A percentile compares a stretch with the other conserved stretches of the same genome.
Conservation (phyloP, 2,797 vertebrate species). For the Notoglanidium macrostoma region DNA sequence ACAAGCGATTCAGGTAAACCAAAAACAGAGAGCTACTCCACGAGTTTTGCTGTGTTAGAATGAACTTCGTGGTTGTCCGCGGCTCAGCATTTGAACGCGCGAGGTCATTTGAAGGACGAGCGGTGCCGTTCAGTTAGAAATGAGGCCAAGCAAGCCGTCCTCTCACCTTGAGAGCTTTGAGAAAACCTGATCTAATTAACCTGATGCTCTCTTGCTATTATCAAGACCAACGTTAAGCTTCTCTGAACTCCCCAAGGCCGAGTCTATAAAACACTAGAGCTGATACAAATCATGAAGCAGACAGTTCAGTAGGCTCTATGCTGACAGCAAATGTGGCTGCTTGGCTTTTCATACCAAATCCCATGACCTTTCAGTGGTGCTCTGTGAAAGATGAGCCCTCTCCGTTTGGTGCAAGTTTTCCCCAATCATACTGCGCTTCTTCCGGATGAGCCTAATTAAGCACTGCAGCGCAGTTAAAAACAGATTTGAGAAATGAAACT, state of each 20-base stretch:
- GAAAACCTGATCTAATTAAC: conserved; percentile 45
- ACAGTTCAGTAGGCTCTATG: neutral
- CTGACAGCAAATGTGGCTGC: neutral
- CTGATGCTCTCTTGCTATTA: conserved; percentile 16
- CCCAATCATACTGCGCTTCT: neutral
- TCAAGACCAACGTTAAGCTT: conserved; percentile 28
- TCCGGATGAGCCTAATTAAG: neutral
- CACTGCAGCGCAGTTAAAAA: neutral
- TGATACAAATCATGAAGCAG: conserved; percentile 1
- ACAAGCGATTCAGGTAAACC: neutral
- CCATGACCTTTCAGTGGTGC: conserved; percentile 23
- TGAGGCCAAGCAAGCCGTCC: conserved; percentile 28
- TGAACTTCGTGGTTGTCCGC: neutral
- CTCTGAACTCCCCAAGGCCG: conserved; percentile 35
- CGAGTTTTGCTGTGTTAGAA: neutral
- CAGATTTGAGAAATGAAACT: conserved; percentile 18
- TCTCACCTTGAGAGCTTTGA: conserved; percentile 34
- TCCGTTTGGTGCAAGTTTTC: neutral
- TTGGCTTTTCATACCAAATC: conserved; percentile 32
- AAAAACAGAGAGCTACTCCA: neutral
- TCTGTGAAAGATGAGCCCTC: conserved; percentile 6
- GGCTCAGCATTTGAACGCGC: neutral
- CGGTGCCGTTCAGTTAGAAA: conserved; percentile 18
- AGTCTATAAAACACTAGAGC: neutral
- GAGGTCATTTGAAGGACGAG: conserved; percentile 38